Conservation (phyloP, 2,113 vertebrate genomes). For the Butorides virescens region DNA sequence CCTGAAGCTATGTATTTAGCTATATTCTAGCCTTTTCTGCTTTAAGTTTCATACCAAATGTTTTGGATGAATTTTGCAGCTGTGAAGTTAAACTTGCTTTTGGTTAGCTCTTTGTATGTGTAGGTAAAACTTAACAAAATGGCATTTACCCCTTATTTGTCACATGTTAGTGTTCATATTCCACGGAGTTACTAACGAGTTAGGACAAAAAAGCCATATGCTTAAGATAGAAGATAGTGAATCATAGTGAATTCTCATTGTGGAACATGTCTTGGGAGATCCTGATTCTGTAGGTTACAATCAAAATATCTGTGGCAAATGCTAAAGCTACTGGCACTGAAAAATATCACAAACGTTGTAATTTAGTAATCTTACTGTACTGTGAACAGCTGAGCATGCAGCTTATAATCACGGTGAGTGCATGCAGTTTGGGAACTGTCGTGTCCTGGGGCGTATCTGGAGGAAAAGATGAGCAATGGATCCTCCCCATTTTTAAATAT, state of each 20-base stretch:
- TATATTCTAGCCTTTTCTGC: neutral
- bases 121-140: neutral
- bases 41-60: neutral
- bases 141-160: neutral
- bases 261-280: neutral
- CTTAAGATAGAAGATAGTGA: neutral
- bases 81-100: neutral
- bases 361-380: neutral
- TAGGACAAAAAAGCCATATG: neutral
- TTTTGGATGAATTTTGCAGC: neutral
- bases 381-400: neutral
- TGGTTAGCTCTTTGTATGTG: neutral
- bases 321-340: neutral
- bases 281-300: neutral
- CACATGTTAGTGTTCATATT: neutral
- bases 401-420: neutral
- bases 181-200: neutral
- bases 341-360: neutral
- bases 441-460: neutral
- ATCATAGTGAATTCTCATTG: neutral
- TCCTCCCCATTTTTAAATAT: neutral
- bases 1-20: neutral
- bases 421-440: neutral
- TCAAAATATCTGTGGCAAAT: slow-evolving; percentile 35
- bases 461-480: neutral